A percentile compares a stretch with the other conserved stretches of the same genome.
Conservation (phyloP, 2,113 vertebrate genomes). For the Callospermophilus lateralis region DNA sequence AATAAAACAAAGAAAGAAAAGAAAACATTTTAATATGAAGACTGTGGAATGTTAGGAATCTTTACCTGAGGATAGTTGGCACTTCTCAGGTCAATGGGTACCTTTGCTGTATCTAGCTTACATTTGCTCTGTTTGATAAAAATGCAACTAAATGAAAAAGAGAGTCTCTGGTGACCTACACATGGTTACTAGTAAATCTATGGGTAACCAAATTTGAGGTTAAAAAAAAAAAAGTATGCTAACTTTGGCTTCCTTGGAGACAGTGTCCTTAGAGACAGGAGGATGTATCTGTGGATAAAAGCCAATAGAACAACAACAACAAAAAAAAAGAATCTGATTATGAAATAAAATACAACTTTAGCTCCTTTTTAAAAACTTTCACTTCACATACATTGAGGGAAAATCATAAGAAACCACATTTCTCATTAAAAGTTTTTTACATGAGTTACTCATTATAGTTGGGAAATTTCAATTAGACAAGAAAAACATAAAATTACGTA, state of each 20-base stretch:
- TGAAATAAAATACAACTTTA: neutral
- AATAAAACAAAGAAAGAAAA: neutral
- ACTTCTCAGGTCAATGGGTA: neutral
- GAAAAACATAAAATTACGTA: neutral
- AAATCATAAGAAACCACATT: neutral
- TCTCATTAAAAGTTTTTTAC: neutral
- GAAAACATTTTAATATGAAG: neutral
- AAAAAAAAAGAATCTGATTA: neutral
- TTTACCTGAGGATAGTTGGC: neutral
- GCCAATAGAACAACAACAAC: neutral
- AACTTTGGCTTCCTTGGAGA: neutral
- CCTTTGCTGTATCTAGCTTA: neutral
- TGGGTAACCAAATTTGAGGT: conserved; percentile 8
- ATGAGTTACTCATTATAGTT: neutral
- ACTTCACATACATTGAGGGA: neutral
- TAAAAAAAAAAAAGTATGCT: neutral
- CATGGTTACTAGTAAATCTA: conserved; percentile 61
- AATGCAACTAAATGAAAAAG: conserved; percentile 44
- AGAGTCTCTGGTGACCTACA: neutral
- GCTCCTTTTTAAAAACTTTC: neutral
- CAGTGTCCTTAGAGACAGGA: conserved; percentile 31
- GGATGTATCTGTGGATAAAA: neutral
- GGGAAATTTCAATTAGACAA: conserved; percentile 14
- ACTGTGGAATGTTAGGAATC: neutral
- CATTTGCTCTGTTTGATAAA: conserved; percentile 42